phyloP scores from a whole-genome alignment of 2,888 invertebrate genomes.

The Clistopyga incitator region DNA sequence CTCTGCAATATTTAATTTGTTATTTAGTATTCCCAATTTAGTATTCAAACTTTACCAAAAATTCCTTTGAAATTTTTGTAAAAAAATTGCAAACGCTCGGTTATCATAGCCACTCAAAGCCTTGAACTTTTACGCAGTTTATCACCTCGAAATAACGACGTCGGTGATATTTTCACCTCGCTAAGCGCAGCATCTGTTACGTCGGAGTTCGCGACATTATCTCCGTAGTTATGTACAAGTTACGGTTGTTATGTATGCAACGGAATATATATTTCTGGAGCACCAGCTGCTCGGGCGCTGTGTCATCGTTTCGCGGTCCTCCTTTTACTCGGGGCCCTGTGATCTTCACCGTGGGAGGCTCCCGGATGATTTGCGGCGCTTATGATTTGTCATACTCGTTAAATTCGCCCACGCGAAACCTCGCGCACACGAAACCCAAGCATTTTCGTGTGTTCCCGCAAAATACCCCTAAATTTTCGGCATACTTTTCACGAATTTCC shows the following conservation, averaged over 20 bases:
- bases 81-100: too few relatives aligned
- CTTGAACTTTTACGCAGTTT: background rate
- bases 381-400: slow-evolving; percentile 54
- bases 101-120: too few relatives aligned
- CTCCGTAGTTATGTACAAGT: background rate
- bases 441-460: slow-evolving; percentile 18
- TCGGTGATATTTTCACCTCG: background rate
- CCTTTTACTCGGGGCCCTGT: background rate
- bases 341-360: slow-evolving; percentile 7
- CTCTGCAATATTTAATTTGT: too few relatives aligned
- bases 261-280: slow-evolving; percentile 59
- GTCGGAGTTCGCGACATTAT: background rate
- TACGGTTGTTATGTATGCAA: slow-evolving; percentile 22
- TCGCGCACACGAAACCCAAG: too few relatives aligned
- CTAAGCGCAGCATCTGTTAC: background rate
- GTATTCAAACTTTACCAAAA: too few relatives aligned
- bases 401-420: slow-evolving; percentile 47
- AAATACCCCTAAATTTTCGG: background rate
- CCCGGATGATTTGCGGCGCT: slow-evolving; percentile 30
- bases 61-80: too few relatives aligned
- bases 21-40: too few relatives aligned
- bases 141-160: background rate
- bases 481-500: background rate
- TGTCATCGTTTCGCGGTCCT: slow-evolving; percentile 22
- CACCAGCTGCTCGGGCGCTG: slow-evolving; percentile 48